Evolutionary conservation across 2,113 vertebrate species (phyloP).

Genomic region (Lophotis ruficrista): DNA sequence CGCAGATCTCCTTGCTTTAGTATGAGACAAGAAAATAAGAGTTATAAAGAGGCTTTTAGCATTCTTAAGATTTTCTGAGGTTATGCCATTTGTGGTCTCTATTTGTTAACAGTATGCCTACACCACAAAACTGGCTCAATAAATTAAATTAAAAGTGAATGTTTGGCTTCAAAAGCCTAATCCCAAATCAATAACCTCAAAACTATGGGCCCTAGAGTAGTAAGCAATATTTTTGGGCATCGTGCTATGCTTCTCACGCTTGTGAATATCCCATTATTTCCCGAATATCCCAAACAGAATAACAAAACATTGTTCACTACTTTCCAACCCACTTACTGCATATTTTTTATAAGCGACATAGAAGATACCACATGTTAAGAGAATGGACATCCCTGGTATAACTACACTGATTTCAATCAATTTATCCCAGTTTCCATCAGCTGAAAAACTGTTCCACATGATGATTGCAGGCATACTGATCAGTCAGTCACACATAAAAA

Average conservation of each 20-base stretch:
- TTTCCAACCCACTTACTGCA: background rate
- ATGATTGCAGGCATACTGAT: rapidly evolving
- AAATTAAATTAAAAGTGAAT: background rate
- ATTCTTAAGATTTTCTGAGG: background rate
- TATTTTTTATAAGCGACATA: background rate
- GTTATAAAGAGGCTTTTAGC: background rate
- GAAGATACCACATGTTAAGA: background rate
- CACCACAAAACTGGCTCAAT: background rate
- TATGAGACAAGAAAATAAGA: background rate
- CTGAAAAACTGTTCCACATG: background rate
- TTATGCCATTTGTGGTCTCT: background rate
- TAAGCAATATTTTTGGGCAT: background rate
- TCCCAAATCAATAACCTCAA: background rate
- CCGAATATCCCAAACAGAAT: background rate
- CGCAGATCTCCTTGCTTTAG: constrained; percentile 94
- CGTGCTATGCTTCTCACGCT: background rate
- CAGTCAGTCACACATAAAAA: background rate
- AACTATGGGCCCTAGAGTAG: background rate
- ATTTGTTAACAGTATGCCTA: background rate
- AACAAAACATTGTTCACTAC: background rate
- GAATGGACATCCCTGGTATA: background rate
- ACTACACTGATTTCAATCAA: background rate
- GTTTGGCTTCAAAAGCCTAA: background rate
- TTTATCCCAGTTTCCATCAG: background rate
- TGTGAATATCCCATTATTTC: background rate